phyloP scores from a whole-genome alignment of 2,888 invertebrate genomes.

The Caenorhabditis japonica region DNA sequence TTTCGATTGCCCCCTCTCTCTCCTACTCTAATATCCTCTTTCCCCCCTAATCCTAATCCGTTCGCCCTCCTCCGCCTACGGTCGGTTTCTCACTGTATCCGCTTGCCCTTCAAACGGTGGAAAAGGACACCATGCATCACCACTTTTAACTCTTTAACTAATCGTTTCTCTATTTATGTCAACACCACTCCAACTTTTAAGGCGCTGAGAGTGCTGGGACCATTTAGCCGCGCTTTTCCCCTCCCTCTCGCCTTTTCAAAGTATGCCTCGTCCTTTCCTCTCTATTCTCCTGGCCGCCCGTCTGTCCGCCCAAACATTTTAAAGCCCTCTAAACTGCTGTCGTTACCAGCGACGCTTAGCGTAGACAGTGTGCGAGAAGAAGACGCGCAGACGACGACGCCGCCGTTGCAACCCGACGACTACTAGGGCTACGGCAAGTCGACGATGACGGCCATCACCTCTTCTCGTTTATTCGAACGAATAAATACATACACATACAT shows the following conservation, averaged over 20 bases:
- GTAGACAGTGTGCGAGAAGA: neutral
- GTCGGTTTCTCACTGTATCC: slow-evolving; percentile 13
- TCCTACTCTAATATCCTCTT: neutral
- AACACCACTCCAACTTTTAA: slow-evolving; percentile 23
- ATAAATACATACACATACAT: slow-evolving; percentile 34
- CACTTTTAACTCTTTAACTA: slow-evolving; percentile 12
- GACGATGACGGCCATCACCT: slow-evolving; percentile 35
- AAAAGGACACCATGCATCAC: no score
- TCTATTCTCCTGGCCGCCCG: neutral
- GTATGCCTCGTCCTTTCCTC: slow-evolving; percentile 5
- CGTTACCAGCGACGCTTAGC: slow-evolving; percentile 28
- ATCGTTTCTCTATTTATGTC: slow-evolving; percentile 28
- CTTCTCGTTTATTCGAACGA: slow-evolving; percentile 43
- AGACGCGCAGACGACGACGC: slow-evolving; percentile 26
- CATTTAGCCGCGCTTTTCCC: slow-evolving; percentile 14
- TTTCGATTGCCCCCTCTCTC: slow-evolving; percentile 5
- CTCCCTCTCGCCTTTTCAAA: neutral
- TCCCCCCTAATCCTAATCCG: slow-evolving; percentile 33
- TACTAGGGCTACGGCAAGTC: slow-evolving; percentile 3
- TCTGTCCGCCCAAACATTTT: slow-evolving; percentile 40
- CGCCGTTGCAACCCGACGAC: slow-evolving; percentile 4
- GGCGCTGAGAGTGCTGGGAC: no score
- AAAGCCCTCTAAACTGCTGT: slow-evolving; percentile 50
- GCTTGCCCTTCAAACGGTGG: no score
- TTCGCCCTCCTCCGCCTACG: slow-evolving; percentile 25